Evolutionary conservation across 2,113 vertebrate species (phyloP).

Genomic region (Psettodes erumei): DNA sequence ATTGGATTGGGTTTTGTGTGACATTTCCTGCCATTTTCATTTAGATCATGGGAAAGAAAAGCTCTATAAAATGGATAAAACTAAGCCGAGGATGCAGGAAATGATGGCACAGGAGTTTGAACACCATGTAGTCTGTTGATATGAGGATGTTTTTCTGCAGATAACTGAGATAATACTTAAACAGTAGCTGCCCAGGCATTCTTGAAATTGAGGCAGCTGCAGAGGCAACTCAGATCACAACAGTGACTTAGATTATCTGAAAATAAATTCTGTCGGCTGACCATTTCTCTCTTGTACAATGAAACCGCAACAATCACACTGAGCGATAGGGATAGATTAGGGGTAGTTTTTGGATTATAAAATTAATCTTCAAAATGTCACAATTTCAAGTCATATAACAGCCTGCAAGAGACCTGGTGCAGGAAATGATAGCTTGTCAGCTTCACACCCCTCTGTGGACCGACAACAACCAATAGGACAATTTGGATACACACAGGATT

Average conservation of each 20-base stretch:
- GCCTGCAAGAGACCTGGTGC: not conserved
- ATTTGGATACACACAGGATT: not conserved
- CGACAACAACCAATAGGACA: not conserved
- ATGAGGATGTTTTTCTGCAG: constrained; percentile 11
- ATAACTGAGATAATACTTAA: constrained; percentile 34
- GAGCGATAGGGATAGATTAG: not conserved
- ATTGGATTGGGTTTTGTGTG: not conserved
- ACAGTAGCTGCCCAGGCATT: constrained; percentile 26
- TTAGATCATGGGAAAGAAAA: not conserved
- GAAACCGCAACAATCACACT: constrained; percentile 26
- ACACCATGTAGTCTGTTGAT: not conserved
- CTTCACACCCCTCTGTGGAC: not conserved
- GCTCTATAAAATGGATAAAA: not conserved
- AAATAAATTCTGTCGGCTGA: constrained; percentile 17
- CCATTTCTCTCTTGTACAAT: constrained; percentile 1
- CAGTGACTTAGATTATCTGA: constrained; percentile 19
- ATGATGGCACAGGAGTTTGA: not conserved
- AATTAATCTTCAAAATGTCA: constrained; percentile 24
- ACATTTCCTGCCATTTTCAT: not conserved
- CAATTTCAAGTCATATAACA: not conserved
- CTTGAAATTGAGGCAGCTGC: constrained; percentile 20
- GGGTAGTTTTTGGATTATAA: constrained; percentile 13
- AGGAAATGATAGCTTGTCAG: constrained; percentile 10
- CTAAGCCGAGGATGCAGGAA: not conserved
- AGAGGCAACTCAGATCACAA: constrained; percentile 27